Conservation (phyloP, 2,888 invertebrate species). For the Euclidia mi region DNA sequence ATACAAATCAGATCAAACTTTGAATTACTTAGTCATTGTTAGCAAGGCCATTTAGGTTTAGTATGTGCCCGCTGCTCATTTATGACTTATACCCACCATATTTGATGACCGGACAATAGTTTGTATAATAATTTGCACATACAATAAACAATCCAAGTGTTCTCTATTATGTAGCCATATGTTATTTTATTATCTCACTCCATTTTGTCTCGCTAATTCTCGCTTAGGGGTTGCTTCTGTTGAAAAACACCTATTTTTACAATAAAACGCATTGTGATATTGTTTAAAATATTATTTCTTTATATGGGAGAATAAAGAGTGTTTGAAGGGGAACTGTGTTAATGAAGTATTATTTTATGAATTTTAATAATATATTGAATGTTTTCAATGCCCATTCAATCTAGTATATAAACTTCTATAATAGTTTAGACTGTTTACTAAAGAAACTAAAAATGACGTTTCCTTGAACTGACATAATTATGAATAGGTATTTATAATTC, state of each 20-base stretch:
- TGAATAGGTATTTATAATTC: no score
- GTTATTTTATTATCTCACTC: constrained; percentile 56
- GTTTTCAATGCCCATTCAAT: no score
- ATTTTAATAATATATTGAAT: no score
- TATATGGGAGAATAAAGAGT: no score
- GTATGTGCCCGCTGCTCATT: constrained; percentile 12
- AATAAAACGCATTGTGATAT: constrained; percentile 17
- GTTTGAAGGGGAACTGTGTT: no score
- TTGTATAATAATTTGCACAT: constrained; percentile 72
- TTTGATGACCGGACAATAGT: constrained; percentile 67
- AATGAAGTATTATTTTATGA: no score
- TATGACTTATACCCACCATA: constrained; percentile 23
- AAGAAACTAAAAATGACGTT: no score
- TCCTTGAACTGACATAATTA: no score
- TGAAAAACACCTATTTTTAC: constrained; percentile 47
- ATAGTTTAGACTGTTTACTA: no score
- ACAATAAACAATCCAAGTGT: constrained; percentile 74
- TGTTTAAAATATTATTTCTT: not conserved
- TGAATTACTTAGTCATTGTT: no score
- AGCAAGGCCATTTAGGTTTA: not conserved
- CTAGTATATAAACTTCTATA: no score
- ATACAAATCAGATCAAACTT: no score
- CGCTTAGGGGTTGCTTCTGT: constrained; percentile 61
- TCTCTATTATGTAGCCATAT: constrained; percentile 76
- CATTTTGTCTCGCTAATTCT: constrained; percentile 68